A percentile compares a stretch with the other conserved stretches of the same genome.
These are phyloP conservation scores for Hycleus cichorii DNA, from an alignment of 1,140 invertebrate genomes.

Conservation along the genomic window DNA sequence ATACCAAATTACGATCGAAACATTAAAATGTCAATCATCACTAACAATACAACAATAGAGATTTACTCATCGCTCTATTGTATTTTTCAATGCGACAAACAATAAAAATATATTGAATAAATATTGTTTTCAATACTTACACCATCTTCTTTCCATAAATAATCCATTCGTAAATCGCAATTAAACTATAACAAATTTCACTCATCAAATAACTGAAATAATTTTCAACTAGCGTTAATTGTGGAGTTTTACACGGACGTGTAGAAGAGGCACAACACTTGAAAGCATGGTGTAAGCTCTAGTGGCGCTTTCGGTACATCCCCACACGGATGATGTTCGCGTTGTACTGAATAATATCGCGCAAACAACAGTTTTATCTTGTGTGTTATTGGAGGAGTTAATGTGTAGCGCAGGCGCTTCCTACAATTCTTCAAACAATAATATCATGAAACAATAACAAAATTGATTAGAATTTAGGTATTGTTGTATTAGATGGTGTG, in stretches of 20 bases:
- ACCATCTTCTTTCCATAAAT: too few species aligned
- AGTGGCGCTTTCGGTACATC: neutral
- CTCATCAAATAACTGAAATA: too few species aligned
- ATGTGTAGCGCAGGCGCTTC: slow-evolving; percentile 7
- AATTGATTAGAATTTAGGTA: slow-evolving; percentile 13
- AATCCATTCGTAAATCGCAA: too few species aligned
- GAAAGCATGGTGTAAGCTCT: slow-evolving; percentile 5
- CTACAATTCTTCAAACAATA: slow-evolving; percentile 10
- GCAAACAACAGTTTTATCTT: slow-evolving; percentile 1
- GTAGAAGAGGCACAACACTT: neutral
- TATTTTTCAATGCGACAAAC: neutral
- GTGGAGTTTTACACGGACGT: too few species aligned
- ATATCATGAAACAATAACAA: slow-evolving; percentile 11
- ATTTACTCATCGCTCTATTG: slow-evolving; percentile 9
- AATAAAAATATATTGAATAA: too few species aligned
- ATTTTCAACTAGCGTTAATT: too few species aligned
- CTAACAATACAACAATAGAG: slow-evolving; percentile 10
- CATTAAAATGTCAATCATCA: slow-evolving; percentile 15
- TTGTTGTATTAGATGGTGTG: neutral
- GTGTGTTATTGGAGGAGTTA: neutral
- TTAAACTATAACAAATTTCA: too few species aligned
- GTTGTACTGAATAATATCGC: slow-evolving; percentile 3
- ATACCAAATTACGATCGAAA: slow-evolving; percentile 9
- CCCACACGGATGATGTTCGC: neutral
- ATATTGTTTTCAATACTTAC: too few species aligned